Evolutionary conservation across 2,797 vertebrate genomes (phyloP).

Genomic region (Sternotherus odoratus): DNA sequence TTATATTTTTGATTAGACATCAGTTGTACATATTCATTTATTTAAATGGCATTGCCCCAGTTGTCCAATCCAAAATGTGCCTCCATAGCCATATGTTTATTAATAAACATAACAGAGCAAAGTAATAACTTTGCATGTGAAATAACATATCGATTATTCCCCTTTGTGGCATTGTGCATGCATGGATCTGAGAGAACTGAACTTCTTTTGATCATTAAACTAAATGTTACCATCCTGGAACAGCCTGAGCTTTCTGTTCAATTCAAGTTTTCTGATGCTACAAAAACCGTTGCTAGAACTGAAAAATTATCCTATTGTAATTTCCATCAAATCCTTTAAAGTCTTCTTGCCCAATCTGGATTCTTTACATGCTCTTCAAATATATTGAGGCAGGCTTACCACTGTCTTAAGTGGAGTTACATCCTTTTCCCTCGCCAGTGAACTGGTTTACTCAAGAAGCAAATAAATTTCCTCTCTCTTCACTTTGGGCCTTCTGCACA

Average conservation of each 20-base stretch:
- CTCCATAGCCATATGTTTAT: neutral
- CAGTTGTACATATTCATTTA: neutral
- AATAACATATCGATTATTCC: neutral
- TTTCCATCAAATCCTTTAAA: neutral
- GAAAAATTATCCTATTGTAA: neutral
- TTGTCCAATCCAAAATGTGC: neutral
- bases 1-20: neutral
- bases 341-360: neutral
- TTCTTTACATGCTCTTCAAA: rapidly evolving
- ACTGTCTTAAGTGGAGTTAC: neutral
- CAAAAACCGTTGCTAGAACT: neutral
- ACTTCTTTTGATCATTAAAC: neutral
- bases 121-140: neutral
- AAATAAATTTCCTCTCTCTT: neutral
- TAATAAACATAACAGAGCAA: neutral
- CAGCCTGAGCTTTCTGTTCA: rapidly evolving
- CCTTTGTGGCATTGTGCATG: rapidly evolving
- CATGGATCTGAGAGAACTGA: neutral
- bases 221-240: neutral
- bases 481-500: neutral
- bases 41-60: neutral
- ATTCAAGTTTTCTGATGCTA: neutral
- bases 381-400: neutral
- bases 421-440: neutral
- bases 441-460: neutral